These are phyloP conservation scores for Lacanobia oleracea DNA, from an alignment of 2,888 invertebrate genomes.

Conservation along the genomic window DNA sequence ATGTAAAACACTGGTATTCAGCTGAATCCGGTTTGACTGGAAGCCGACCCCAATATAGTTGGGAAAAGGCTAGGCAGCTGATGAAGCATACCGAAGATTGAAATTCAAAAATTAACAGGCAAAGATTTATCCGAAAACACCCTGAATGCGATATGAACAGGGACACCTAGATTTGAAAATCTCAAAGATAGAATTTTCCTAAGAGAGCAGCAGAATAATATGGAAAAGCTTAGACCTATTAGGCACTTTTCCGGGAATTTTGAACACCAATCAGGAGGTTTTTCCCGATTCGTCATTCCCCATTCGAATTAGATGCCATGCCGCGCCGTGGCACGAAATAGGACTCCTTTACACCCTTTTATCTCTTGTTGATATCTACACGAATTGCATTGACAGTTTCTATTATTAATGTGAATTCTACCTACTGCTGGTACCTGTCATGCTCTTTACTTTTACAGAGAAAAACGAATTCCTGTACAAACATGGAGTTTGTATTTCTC, in stretches of 20 bases:
- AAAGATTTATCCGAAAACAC: not conserved
- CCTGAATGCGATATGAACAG: not conserved
- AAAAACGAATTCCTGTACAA: slow-evolving; percentile 43
- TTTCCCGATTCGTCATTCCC: slow-evolving; percentile 18
- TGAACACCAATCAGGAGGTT: slow-evolving; percentile 15
- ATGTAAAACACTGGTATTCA: too few species aligned
- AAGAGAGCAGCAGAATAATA: not conserved
- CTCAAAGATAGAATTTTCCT: not conserved
- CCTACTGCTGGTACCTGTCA: slow-evolving; percentile 25
- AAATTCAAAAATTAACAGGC: not conserved
- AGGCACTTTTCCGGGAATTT: not conserved
- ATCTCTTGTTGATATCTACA: not conserved
- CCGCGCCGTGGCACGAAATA: slow-evolving; percentile 2
- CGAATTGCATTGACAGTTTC: slow-evolving; percentile 24
- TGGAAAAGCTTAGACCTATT: not conserved
- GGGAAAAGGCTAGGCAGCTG: too few species aligned
- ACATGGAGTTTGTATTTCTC: slow-evolving; percentile 37
- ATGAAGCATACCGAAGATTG: not conserved
- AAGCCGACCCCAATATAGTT: too few species aligned
- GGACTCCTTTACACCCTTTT: not conserved
- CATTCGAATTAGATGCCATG: not conserved
- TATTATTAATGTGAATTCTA: slow-evolving; percentile 38
- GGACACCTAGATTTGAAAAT: not conserved
- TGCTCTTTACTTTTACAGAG: slow-evolving; percentile 37
- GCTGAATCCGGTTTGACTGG: too few species aligned